Evolutionary conservation across 2,888 invertebrate genomes (phyloP).

Genomic region (Perizoma affinitatum): DNA sequence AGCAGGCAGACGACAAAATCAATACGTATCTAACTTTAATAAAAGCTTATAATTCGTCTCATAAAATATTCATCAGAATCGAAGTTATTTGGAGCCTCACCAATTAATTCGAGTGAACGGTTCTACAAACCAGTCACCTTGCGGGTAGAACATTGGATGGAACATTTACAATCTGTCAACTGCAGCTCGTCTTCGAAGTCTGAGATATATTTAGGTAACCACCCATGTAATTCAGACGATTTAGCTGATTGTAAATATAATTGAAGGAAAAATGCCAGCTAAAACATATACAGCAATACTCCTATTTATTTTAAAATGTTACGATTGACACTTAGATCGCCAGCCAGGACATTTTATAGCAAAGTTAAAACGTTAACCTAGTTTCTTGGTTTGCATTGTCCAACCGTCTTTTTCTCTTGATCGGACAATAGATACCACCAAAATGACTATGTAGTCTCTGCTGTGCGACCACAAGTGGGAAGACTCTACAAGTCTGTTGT

Average conservation of each 20-base stretch:
- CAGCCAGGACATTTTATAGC: too few relatives aligned
- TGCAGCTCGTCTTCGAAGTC: constrained; percentile 26
- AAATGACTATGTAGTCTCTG: too few relatives aligned
- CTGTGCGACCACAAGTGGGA: too few relatives aligned
- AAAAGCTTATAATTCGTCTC: constrained; percentile 22
- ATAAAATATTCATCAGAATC: constrained; percentile 31
- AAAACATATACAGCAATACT: too few relatives aligned
- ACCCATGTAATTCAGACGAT: constrained; percentile 19
- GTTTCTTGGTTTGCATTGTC: too few relatives aligned
- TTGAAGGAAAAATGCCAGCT: constrained; percentile 2
- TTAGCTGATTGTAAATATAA: constrained; percentile 15
- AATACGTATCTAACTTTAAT: constrained; percentile 26
- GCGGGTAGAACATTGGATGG: constrained; percentile 20
- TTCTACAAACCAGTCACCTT: constrained; percentile 27
- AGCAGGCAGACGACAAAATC: constrained; percentile 16
- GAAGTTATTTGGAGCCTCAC: constrained; percentile 28
- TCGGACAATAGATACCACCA: too few relatives aligned
- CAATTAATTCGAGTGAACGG: constrained; percentile 31
- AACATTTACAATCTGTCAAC: constrained; percentile 30
- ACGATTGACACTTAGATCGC: too few relatives aligned
- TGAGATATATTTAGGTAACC: constrained; percentile 19
- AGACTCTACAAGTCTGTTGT: too few relatives aligned
- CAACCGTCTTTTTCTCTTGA: too few relatives aligned
- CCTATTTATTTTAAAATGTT: too few relatives aligned
- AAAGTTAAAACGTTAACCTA: too few relatives aligned